phyloP scores from a whole-genome alignment of 2,113 vertebrate species.

The Cyprinodon variegatus region DNA sequence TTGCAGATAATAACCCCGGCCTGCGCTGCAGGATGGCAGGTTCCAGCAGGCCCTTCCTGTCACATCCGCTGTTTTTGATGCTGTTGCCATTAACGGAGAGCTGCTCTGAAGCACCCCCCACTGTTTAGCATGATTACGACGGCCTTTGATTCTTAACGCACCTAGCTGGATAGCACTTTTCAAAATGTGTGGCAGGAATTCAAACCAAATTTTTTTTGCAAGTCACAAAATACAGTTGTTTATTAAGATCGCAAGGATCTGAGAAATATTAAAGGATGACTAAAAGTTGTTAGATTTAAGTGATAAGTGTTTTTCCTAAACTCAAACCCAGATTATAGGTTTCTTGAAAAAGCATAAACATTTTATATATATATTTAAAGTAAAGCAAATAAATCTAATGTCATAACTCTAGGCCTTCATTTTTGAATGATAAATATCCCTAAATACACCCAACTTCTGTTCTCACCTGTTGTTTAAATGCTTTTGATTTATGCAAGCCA shows the following conservation, averaged over 20 bases:
- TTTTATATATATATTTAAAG: too few species aligned
- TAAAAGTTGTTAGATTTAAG: not conserved
- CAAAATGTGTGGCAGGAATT: slow-evolving; percentile 28
- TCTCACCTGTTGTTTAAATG: too few species aligned
- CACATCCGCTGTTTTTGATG: slow-evolving; percentile 27
- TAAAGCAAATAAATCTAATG: too few species aligned
- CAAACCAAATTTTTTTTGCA: slow-evolving; percentile 19
- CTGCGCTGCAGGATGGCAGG: slow-evolving; percentile 50
- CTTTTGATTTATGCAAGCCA: too few species aligned
- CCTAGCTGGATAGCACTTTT: slow-evolving; percentile 35
- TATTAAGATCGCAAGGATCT: not conserved
- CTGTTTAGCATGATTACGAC: slow-evolving; percentile 73
- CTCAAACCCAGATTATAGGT: not conserved
- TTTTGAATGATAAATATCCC: too few species aligned
- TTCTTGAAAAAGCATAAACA: not conserved
- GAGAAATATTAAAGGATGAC: not conserved
- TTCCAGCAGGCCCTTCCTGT: slow-evolving; percentile 49
- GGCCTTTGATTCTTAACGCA: slow-evolving; percentile 47
- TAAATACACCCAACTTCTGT: too few species aligned
- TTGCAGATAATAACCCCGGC: slow-evolving; percentile 73
- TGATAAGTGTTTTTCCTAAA: not conserved
- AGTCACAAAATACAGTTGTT: slow-evolving; percentile 6
- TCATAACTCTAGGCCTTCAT: too few species aligned
- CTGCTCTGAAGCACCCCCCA: slow-evolving; percentile 51
- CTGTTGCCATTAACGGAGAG: slow-evolving; percentile 42